Conservation (phyloP, 2,888 invertebrate species). For the Noctua janthe region DNA sequence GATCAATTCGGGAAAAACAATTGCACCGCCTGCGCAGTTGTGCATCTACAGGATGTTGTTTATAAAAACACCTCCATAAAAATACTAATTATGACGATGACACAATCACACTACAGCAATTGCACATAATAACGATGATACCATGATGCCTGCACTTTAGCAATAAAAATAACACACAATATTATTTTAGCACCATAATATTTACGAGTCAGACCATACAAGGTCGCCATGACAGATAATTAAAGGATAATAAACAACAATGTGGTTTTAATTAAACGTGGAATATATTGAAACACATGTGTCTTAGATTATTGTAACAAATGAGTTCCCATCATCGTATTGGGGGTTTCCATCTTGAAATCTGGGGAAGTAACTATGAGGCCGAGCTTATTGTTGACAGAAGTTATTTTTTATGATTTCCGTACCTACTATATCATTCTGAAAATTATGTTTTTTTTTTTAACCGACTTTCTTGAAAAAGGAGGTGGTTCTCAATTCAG, state of each 20-base stretch:
- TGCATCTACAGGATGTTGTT: constrained; percentile 9
- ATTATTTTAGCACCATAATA: constrained; percentile 27
- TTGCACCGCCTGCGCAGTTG: constrained; percentile 1
- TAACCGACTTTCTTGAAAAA: too few species aligned
- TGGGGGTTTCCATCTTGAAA: constrained; percentile 19
- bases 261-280: constrained; percentile 58
- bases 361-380: constrained; percentile 22
- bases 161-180: constrained; percentile 17
- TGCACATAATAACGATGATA: constrained; percentile 41
- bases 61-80: constrained; percentile 3
- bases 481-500: too few species aligned
- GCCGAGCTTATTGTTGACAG: not conserved
- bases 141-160: constrained; percentile 31
- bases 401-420: constrained; percentile 5
- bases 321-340: constrained; percentile 32
- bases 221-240: constrained; percentile 39
- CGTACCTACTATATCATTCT: not conserved
- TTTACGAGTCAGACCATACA: constrained; percentile 38
- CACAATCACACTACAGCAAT: constrained; percentile 42
- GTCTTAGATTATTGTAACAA: constrained; percentile 25
- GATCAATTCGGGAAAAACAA: not conserved
- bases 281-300: constrained; percentile 47
- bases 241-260: constrained; percentile 48
- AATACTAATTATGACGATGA: constrained; percentile 40
- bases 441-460: not conserved